phyloP scores from a whole-genome alignment of 2,888 invertebrate species.

The Julus scandinavius region DNA sequence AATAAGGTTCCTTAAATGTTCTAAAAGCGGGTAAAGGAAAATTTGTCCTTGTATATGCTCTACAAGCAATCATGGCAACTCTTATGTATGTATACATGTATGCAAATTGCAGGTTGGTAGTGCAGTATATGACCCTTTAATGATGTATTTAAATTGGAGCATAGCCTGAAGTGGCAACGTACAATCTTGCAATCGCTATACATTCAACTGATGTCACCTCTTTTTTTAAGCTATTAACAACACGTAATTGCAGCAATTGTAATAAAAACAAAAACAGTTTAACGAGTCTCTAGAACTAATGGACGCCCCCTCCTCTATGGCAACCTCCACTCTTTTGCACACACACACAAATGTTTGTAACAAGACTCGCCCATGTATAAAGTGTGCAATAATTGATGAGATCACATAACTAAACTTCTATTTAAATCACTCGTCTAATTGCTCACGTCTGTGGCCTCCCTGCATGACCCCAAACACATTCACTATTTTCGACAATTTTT shows the following conservation, averaged over 20 bases:
- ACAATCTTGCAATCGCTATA: not conserved
- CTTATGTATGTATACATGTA: too few species aligned
- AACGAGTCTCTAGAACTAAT: not conserved
- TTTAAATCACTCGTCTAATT: not conserved
- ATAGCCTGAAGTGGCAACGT: not conserved
- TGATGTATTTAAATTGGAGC: not conserved
- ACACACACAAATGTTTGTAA: not conserved
- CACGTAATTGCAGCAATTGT: not conserved
- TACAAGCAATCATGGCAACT: not conserved
- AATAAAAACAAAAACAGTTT: not conserved
- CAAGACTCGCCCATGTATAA: not conserved
- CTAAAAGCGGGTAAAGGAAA: not conserved
- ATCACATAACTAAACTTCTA: not conserved
- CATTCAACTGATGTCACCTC: not conserved
- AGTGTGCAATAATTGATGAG: not conserved
- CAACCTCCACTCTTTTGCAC: not conserved
- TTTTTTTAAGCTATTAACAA: not conserved
- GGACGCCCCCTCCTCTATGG: not conserved
- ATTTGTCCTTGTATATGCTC: not conserved
- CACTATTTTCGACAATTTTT: not conserved
- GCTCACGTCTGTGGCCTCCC: not conserved
- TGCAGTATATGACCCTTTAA: not conserved
- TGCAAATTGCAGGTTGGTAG: not conserved
- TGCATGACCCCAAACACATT: not conserved
- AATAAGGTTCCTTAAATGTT: not conserved